These are phyloP conservation scores for Steinernema carpocapsae DNA, from an alignment of 2,888 invertebrate species.

Conservation along the genomic window DNA sequence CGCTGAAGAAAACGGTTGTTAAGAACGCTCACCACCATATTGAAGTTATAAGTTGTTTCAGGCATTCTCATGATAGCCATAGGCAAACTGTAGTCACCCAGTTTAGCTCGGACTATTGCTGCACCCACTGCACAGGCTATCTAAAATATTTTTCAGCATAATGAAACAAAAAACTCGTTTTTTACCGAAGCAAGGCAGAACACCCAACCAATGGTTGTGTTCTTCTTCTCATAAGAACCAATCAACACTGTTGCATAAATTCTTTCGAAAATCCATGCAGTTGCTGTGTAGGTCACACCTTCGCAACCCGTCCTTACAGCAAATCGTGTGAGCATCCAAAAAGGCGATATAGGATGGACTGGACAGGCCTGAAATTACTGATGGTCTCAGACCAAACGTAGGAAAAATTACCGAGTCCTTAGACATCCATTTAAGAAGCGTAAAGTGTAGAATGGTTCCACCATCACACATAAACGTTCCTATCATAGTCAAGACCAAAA, in stretches of 20 bases:
- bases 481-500: neutral
- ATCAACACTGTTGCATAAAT: slow-evolving; percentile 15
- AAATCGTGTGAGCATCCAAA: neutral
- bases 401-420: too few relatives aligned
- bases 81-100: neutral
- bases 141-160: too few relatives aligned
- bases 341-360: neutral
- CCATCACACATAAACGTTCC: neutral
- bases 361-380: neutral
- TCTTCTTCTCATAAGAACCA: slow-evolving; percentile 16
- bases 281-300: neutral
- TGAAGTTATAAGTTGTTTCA: neutral
- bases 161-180: too few relatives aligned
- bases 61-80: neutral
- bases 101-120: neutral
- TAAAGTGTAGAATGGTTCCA: neutral
- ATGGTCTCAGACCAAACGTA: too few relatives aligned
- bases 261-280: neutral
- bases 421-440: neutral
- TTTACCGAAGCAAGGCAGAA: neutral
- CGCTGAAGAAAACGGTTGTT: neutral
- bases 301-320: neutral
- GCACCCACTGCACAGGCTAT: too few relatives aligned
- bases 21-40: neutral
- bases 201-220: neutral